These are phyloP conservation scores for Danio albolineatus DNA, from an alignment of 2,797 vertebrate species.

Conservation along the genomic window DNA sequence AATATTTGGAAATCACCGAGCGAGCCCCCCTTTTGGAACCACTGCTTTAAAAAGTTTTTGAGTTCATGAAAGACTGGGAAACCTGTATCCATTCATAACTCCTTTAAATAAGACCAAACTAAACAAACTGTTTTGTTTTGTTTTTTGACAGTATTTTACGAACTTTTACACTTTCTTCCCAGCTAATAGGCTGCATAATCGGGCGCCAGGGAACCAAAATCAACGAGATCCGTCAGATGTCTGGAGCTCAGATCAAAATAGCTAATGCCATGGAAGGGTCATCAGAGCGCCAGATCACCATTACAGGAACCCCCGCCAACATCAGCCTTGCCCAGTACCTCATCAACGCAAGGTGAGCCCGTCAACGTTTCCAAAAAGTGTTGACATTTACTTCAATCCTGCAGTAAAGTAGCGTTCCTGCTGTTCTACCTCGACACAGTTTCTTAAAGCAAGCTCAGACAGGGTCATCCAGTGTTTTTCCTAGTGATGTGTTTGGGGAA, in stretches of 20 bases:
- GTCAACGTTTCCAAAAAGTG: not conserved
- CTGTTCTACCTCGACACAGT: slow-evolving; percentile 6
- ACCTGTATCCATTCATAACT: too few relatives aligned
- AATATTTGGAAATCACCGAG: too few relatives aligned
- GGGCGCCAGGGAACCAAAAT: slow-evolving; percentile 99
- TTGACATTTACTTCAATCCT: slow-evolving; percentile 2
- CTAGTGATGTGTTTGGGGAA: slow-evolving; percentile 10
- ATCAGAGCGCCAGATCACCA: slow-evolving; percentile 96
- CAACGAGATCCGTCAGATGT: slow-evolving; percentile 99
- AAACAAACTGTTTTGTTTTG: slow-evolving; percentile 41
- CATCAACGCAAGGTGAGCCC: slow-evolving; percentile 94
- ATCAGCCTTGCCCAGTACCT: slow-evolving; percentile 99
- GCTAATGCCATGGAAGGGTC: slow-evolving; percentile 96
- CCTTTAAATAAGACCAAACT: not conserved
- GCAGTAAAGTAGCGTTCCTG: slow-evolving; percentile 25
- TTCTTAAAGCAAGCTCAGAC: slow-evolving; percentile 16
- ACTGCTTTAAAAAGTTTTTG: too few relatives aligned
- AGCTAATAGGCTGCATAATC: slow-evolving; percentile 99
- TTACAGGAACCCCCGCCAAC: slow-evolving; percentile 96
- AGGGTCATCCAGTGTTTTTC: not conserved
- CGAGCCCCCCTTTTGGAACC: too few relatives aligned
- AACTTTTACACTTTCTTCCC: slow-evolving; percentile 71
- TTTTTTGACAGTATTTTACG: slow-evolving; percentile 57
- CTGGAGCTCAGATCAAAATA: slow-evolving; percentile 98
- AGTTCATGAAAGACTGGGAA: too few relatives aligned